A percentile compares a stretch with the other conserved stretches of the same genome.
These are phyloP conservation scores for Trichoplusia ni DNA, from an alignment of 1,140 invertebrate species.

Conservation along the genomic window DNA sequence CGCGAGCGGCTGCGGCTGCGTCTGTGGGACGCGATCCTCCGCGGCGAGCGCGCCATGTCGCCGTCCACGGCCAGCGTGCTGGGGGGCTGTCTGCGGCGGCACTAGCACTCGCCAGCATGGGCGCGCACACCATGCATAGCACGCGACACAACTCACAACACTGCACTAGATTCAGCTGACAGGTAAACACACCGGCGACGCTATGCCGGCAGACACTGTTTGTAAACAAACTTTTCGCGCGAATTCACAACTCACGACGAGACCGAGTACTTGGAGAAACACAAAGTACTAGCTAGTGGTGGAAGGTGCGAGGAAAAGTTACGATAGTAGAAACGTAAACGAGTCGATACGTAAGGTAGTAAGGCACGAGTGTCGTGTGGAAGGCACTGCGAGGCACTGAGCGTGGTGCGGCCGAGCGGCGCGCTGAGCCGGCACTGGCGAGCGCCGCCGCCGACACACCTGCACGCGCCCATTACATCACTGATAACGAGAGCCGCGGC, in stretches of 20 bases:
- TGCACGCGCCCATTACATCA: conserved; percentile 40
- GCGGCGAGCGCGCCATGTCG: conserved; percentile 67
- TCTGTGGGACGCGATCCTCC: conserved; percentile 55
- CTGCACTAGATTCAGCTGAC: conserved; percentile 14
- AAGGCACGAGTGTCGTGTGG: conserved; percentile 54
- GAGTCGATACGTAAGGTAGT: conserved; percentile 21
- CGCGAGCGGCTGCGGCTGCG: conserved; percentile 55
- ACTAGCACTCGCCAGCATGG: not conserved
- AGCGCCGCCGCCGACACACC: conserved; percentile 24
- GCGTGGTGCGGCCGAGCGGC: conserved; percentile 11
- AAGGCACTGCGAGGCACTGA: conserved; percentile 58
- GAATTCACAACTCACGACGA: conserved; percentile 15
- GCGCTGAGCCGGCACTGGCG: conserved; percentile 22
- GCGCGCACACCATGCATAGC: conserved; percentile 5
- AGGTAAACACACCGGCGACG: not conserved
- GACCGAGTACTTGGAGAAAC: not conserved
- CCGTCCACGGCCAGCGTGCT: not conserved
- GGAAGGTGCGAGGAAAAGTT: conserved; percentile 9
- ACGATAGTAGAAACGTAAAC: conserved; percentile 9
- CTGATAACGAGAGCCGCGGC: conserved; percentile 54
- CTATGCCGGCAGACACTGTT: conserved; percentile 7
- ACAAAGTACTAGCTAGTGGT: conserved; percentile 19
- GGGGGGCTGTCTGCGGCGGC: not conserved
- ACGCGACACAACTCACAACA: conserved; percentile 7
- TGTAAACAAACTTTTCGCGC: conserved; percentile 19